Percentiles rank a stretch among this genome's conserved stretches.
These are phyloP conservation scores for Pterophyllum scalare DNA, from an alignment of 2,113 vertebrate species.

Conservation along the genomic window DNA sequence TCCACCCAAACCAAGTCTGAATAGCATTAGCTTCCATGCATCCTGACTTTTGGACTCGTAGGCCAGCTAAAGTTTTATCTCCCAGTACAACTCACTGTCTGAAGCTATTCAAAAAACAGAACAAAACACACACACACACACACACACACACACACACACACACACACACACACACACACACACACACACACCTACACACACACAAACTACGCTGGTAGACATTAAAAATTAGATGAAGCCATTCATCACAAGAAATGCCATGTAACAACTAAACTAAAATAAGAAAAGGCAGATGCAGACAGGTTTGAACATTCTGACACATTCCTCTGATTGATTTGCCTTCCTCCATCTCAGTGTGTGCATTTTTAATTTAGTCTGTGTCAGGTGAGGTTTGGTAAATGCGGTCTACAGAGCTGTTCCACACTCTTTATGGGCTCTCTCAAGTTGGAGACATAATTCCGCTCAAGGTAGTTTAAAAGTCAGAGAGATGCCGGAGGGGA, in stretches of 20 bases:
- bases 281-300: neutral
- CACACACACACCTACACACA: neutral
- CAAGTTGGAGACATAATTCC: conserved; percentile 64
- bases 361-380: conserved; percentile 52
- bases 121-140: too few relatives aligned
- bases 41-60: neutral
- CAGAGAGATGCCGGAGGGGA: conserved; percentile 55
- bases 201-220: neutral
- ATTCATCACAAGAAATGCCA: neutral
- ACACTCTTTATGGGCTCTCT: conserved; percentile 56
- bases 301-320: conserved; percentile 2
- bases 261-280: neutral
- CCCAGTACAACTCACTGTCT: neutral
- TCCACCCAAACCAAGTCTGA: neutral
- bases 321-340: conserved; percentile 5
- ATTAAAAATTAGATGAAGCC: neutral
- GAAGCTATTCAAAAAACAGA: too few relatives aligned
- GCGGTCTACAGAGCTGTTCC: conserved; percentile 13
- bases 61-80: neutral
- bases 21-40: neutral
- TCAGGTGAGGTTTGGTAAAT: conserved; percentile 46
- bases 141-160: neutral
- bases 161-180: neutral
- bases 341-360: neutral
- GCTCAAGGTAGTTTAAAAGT: conserved; percentile 74